Conservation (phyloP, 2,888 invertebrate species). For the Augiades crinisus region DNA sequence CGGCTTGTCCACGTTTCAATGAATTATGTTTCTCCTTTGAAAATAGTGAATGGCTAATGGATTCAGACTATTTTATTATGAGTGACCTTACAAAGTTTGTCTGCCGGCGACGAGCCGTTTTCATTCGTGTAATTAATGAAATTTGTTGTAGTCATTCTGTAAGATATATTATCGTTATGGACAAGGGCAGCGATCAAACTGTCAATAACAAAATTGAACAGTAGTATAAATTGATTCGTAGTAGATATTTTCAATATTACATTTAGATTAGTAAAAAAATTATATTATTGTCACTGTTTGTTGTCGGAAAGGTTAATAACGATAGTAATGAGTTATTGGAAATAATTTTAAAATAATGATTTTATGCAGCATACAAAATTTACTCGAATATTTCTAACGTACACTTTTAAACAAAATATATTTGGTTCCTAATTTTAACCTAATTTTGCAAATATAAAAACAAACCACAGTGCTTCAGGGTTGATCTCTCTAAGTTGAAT, state of each 20-base stretch:
- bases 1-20: slow-evolving; percentile 12
- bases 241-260: too few relatives aligned
- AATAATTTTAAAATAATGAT: too few relatives aligned
- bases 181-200: slow-evolving; percentile 2
- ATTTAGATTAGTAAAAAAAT: too few relatives aligned
- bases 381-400: not conserved
- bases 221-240: not conserved
- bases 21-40: slow-evolving; percentile 14
- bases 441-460: too few relatives aligned
- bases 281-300: too few relatives aligned
- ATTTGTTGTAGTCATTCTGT: slow-evolving; percentile 1
- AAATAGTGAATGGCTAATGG: slow-evolving; percentile 9
- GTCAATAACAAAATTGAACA: not conserved
- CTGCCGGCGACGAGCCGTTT: not conserved
- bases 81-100: slow-evolving; percentile 20
- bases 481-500: too few relatives aligned
- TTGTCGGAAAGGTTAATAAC: too few relatives aligned
- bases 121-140: slow-evolving; percentile 7
- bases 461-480: too few relatives aligned
- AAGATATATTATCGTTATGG: not conserved
- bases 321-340: too few relatives aligned
- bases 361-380: too few relatives aligned
- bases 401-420: too few relatives aligned
- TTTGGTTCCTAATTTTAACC: too few relatives aligned
- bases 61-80: slow-evolving; percentile 19